Evolutionary conservation across 2,113 vertebrate genomes (phyloP), one percentile per base, ranked within the genome.

Genomic region (Burhinus oedicnemus): DNA sequence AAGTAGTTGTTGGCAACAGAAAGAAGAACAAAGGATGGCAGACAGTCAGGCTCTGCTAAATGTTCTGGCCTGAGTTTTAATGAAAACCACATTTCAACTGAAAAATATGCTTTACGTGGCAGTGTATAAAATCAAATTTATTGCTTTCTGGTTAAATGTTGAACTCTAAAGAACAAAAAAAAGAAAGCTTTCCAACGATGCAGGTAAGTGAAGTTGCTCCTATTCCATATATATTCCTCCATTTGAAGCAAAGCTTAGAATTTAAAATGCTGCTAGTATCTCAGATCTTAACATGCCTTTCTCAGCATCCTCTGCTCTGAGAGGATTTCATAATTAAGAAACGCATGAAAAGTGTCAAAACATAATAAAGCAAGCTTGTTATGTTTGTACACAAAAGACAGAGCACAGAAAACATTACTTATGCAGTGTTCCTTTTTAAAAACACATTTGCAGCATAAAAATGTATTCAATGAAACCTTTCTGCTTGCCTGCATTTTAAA

Each of bases 71-170:
- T 61, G 90, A 96, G 96, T 98, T 98, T 97, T 98, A 98, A 99
- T 98, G 98, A 98, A 98, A 99, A 98, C 98, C 98, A 98, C 98
- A 99, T 99, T 99, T 98, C 98, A 98, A 77, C 92, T 78, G 96
- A 96, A 98, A 98, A 98, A 98, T 97, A 97, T 97, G 97, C 98
- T 98, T 98, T 98, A 98, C 95, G 98, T 98, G 98, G 98, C 98
- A 98, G 97, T 96, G 90, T 93, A 95, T 91, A 90, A 96, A 98
- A 97, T 95, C 40, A 83, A 93, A 97, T 93, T 97, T 96, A 94
- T 93, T 95, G 94, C 94, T 93, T 96, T 94, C 95, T 51, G 75
- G 68, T 91, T 89, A 87, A 96, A 97, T 40, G 84, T 16, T 82
- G 77, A 96, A 87, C 55, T 91, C 42, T 34, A 70, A 61, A 42